Conservation (phyloP, 2,888 invertebrate genomes). For the Antheraea yamamai region DNA sequence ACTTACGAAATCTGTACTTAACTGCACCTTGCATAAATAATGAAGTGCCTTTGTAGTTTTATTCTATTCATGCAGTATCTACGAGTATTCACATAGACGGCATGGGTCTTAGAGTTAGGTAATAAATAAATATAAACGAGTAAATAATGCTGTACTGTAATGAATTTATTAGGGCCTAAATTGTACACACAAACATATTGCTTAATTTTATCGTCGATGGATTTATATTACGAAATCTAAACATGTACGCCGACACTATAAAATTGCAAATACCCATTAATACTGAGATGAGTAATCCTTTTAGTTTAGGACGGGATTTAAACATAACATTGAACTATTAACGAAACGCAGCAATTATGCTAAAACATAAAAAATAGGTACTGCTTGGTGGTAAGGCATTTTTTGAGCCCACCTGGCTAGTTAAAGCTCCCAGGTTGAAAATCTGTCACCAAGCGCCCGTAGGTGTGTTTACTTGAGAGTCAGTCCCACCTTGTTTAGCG, state of each 20-base stretch:
- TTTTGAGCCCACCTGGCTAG: too few relatives aligned
- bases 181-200: not conserved
- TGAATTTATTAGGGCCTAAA: not conserved
- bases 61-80: not conserved
- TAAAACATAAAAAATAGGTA: not conserved
- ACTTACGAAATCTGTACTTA: slow-evolving; percentile 5
- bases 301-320: not conserved
- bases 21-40: not conserved
- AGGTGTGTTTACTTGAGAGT: too few relatives aligned
- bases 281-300: not conserved
- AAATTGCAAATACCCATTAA: not conserved
- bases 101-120: not conserved
- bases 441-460: too few relatives aligned
- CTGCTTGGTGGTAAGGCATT: too few relatives aligned
- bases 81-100: not conserved
- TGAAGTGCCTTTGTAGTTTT: not conserved
- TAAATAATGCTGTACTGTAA: not conserved
- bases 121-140: not conserved
- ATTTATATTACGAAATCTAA: not conserved
- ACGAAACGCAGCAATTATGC: not conserved
- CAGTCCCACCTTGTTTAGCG: too few relatives aligned
- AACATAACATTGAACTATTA: not conserved
- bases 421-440: too few relatives aligned
- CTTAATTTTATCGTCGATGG: not conserved
- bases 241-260: not conserved